These are phyloP conservation scores for Ormyrus labotus DNA, from an alignment of 2,888 invertebrate genomes.

Conservation along the genomic window DNA sequence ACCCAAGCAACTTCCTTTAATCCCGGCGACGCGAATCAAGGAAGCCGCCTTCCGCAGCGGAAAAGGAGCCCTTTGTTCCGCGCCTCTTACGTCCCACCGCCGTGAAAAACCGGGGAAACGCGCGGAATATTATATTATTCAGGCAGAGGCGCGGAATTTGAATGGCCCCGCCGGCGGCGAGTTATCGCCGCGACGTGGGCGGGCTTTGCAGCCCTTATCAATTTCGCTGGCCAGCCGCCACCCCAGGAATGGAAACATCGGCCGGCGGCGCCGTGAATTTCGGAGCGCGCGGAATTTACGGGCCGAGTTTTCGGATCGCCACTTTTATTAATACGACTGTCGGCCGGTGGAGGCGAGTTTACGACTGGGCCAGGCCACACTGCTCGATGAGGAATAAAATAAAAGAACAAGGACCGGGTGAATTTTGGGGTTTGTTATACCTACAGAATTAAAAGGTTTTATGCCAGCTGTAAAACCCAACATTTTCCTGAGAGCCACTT, in stretches of 20 bases:
- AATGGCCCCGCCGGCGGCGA: slow-evolving; percentile 12
- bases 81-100: too few species aligned
- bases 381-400: too few species aligned
- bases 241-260: not conserved
- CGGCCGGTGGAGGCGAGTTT: not conserved
- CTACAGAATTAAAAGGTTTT: too few species aligned
- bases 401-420: too few species aligned
- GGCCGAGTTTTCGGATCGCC: slow-evolving; percentile 17
- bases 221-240: slow-evolving; percentile 2
- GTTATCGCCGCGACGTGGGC: slow-evolving; percentile 28
- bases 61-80: too few species aligned
- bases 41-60: too few species aligned
- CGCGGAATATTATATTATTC: not conserved
- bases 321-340: slow-evolving; percentile 22
- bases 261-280: slow-evolving; percentile 19
- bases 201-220: slow-evolving; percentile 25
- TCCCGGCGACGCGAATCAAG: too few species aligned
- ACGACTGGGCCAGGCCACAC: not conserved
- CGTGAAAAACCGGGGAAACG: not conserved
- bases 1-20: too few species aligned
- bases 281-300: slow-evolving; percentile 9
- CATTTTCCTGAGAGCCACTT: too few species aligned
- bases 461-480: too few species aligned
- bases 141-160: slow-evolving; percentile 11
- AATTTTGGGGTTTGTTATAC: too few species aligned